phyloP scores from a whole-genome alignment of 2,797 vertebrate species.

The Phrynocephalus guinanensis region DNA sequence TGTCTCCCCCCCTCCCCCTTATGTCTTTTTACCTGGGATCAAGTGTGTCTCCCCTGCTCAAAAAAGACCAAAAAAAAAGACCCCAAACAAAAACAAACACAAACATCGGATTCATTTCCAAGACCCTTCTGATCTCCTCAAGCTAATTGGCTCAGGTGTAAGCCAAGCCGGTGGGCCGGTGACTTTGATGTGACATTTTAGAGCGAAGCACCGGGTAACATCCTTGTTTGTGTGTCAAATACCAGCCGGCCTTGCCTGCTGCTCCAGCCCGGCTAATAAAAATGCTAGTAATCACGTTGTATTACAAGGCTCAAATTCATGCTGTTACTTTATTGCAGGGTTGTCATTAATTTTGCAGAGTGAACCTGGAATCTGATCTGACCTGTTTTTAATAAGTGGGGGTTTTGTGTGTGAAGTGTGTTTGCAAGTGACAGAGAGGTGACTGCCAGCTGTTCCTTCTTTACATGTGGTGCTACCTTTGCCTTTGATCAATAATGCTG shows the following conservation, averaged over 20 bases:
- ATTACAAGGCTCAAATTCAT: conserved; percentile 82
- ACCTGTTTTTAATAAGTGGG: conserved; percentile 83
- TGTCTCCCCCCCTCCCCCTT: conserved; percentile 62
- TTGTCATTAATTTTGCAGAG: conserved; percentile 88
- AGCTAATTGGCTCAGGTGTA: conserved; percentile 98
- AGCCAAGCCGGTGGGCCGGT: conserved; percentile 88
- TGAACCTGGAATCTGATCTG: conserved; percentile 83
- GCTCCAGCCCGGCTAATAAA: conserved; percentile 80
- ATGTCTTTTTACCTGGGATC: conserved; percentile 88
- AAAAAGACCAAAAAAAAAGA: conserved; percentile 70
- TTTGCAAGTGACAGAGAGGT: conserved; percentile 69
- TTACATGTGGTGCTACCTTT: conserved; percentile 68
- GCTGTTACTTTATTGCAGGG: conserved; percentile 78
- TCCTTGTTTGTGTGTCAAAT: conserved; percentile 82
- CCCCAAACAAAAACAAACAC: too few relatives aligned
- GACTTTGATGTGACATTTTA: conserved; percentile 88
- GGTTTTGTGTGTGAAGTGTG: conserved; percentile 53
- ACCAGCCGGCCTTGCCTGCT: conserved; percentile 81
- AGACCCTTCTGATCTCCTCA: conserved; percentile 86
- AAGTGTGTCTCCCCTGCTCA: conserved; percentile 82
- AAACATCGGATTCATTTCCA: conserved; percentile 80
- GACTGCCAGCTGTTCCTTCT: conserved; percentile 77
- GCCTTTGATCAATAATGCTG: conserved; percentile 80
- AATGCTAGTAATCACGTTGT: conserved; percentile 79
- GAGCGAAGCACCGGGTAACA: conserved; percentile 74